Evolutionary conservation across 2,113 vertebrate genomes (phyloP), one percentile per base, ranked within the genome.

Genomic region (Xiphophorus hellerii): DNA sequence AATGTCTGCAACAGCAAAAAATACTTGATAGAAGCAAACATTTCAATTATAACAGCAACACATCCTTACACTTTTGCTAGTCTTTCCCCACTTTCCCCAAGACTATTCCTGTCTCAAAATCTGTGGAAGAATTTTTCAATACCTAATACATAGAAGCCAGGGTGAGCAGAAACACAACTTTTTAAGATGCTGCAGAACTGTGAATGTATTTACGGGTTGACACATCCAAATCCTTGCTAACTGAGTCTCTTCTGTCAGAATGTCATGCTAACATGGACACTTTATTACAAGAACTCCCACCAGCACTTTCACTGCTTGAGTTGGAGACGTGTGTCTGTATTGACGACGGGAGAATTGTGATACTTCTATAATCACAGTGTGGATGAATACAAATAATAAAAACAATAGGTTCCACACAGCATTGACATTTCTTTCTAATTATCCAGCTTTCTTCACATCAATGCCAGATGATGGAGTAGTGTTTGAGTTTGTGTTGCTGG

Each of bases 11-110:
- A 35, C 78, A 29, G 75, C 66, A 42, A 74, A 83, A 15, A 90
- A 90, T 80, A 79, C 86, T 82, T 89, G 81, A 88, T 84, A 84
- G 84, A 91, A 90, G 87, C 85, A 75, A 81, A 87, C 66, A 77
- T 85, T 73, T 80, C 83, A 77, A 72, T 87, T 82, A 88, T n/a
- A 80, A 79, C 30, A 81, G 42, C 10, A 33, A 28, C 35, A n/a
- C 68, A 35, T 78, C 71, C 77, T 77, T 76, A 78, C 67, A 65
- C 70, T 77, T 71, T 33, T 62, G 37, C 61, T 70, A 39, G 62
- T 82, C 69, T 69, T 35, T 78, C 75, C 6, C n/a, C 71, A 83
- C 69, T 69, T 35, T 78, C 75, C 6, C n/a, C 71, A 83, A 81
- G 22, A 35, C 39, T 17, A 17, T 37, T 28, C n/a, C 64, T 75